Evolutionary conservation across 2,113 vertebrate genomes (phyloP), one percentile per base, ranked within the genome.

Genomic region (Periophthalmus modestus): DNA sequence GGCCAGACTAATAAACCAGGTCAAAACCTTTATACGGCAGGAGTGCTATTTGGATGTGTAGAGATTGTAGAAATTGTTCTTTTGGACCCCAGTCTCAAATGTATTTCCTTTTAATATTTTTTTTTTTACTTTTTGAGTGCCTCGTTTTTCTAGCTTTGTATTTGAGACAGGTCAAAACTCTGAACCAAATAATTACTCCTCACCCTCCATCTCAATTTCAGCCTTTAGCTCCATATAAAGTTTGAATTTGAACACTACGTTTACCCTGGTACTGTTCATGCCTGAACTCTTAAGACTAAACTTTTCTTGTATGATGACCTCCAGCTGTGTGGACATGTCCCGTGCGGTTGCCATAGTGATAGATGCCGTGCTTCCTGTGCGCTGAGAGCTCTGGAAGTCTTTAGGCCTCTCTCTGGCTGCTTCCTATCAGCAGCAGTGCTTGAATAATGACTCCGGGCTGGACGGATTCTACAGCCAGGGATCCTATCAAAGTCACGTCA

Each of bases 321-420:
- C 77, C 92, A 92, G 89, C 89, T 91, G 90, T 88, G 84, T 80
- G 61, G 77, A 80, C 71, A 75, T 85, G 72, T 73, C 62, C 67
- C 7, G 24, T 68, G 73, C 76, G 72, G 83, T 82, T 82, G 83
- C 81, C 84, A 88, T 88, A 75, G 87, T 73, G 83, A 92, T 87
- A 82, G 84, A 80, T 81, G 85, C 74, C 72, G 83, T 83, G 69
- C 85, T 86, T 88, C 87, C 78, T 85, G 68, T 54, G 83, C 58
- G 87, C 58, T 74, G 83, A 87, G 77, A 83, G 74, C 78, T 86
- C 91, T 92, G 91, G 91, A 92, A 92, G 86, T 83, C 82, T 91
- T 91, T 80, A 85, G 75, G 73, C 75, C 69, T 75, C 61, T 74
- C 80, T 48, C 71, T 79, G 68, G 69, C 87, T 91, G 85, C 82